Evolutionary conservation across 2,113 vertebrate species (phyloP).

Genomic region (Podarcis cretensis): DNA sequence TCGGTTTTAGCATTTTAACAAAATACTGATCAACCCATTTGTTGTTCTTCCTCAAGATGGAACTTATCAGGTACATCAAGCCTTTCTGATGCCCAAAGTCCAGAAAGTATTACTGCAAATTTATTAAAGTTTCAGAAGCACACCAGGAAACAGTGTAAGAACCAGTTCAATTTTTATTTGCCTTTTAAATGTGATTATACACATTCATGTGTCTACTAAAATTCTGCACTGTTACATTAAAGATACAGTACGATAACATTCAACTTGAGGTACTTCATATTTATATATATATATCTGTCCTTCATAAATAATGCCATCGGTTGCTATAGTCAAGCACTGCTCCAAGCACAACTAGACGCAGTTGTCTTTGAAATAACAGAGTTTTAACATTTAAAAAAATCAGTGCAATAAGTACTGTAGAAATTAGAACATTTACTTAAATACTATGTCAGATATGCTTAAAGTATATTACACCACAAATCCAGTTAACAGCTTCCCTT

Average conservation of each 20-base stretch:
- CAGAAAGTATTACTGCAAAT: constrained; percentile 58
- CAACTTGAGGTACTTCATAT: constrained; percentile 85
- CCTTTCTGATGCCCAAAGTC: constrained; percentile 54
- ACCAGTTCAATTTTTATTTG: constrained; percentile 85
- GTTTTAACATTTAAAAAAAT: constrained; percentile 68
- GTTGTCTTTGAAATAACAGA: constrained; percentile 67
- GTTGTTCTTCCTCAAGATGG: constrained; percentile 61
- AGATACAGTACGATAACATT: constrained; percentile 90
- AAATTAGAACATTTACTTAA: constrained; percentile 76
- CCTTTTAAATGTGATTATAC: constrained; percentile 80
- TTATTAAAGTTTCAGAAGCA: constrained; percentile 56
- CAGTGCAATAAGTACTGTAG: constrained; percentile 76
- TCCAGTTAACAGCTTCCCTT: constrained; percentile 62
- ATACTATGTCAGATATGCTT: constrained; percentile 74
- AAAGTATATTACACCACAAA: constrained; percentile 75
- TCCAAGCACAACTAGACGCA: constrained; percentile 58
- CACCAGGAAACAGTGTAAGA: constrained; percentile 71
- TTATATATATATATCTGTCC: constrained; percentile 72
- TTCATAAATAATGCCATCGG: constrained; percentile 82
- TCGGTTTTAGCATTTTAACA: constrained; percentile 55
- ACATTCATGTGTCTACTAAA: constrained; percentile 93
- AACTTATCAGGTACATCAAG: constrained; percentile 65
- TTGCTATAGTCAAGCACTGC: constrained; percentile 74
- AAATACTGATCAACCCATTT: constrained; percentile 65
- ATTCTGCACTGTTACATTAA: constrained; percentile 88